A percentile compares a stretch with the other conserved stretches of the same genome.
Conservation (phyloP, 64 coral and sea anemone genomes). For the Anthopleura sola region DNA sequence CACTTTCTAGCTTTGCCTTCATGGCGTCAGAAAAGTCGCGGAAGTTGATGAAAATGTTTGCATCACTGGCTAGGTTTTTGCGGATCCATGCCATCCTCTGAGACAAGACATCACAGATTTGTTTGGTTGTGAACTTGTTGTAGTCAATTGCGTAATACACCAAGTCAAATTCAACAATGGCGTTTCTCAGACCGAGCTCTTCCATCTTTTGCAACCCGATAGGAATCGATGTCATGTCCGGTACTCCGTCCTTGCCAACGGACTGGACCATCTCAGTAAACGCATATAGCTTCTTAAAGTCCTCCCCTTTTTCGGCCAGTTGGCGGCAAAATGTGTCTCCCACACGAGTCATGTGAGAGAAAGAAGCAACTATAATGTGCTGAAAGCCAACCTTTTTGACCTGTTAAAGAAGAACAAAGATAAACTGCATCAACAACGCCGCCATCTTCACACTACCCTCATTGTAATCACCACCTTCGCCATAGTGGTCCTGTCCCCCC, state of each 20-base stretch:
- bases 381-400: constrained; percentile 81
- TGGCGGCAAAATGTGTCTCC: constrained; percentile 66
- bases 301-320: constrained; percentile 63
- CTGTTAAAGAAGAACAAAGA: background rate
- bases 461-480: background rate
- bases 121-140: constrained; percentile 41
- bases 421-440: no score
- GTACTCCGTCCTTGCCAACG: constrained; percentile 25
- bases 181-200: constrained; percentile 50
- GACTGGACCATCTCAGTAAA: constrained; percentile 36
- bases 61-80: constrained; percentile 30
- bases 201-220: constrained; percentile 43
- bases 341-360: constrained; percentile 72
- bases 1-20: constrained; percentile 16
- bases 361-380: constrained; percentile 73
- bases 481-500: no score
- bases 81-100: constrained; percentile 47
- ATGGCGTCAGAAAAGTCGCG: constrained; percentile 37
- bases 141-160: constrained; percentile 60
- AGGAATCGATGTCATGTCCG: constrained; percentile 39
- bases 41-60: constrained; percentile 37
- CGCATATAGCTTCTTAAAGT: constrained; percentile 46
- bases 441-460: no score
- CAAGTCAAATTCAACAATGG: constrained; percentile 56
- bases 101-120: constrained; percentile 30